A percentile compares a stretch with the other conserved stretches of the same genome.
phyloP scores from a whole-genome alignment of 2,797 vertebrate genomes.

The Leucoraja ocellata region DNA sequence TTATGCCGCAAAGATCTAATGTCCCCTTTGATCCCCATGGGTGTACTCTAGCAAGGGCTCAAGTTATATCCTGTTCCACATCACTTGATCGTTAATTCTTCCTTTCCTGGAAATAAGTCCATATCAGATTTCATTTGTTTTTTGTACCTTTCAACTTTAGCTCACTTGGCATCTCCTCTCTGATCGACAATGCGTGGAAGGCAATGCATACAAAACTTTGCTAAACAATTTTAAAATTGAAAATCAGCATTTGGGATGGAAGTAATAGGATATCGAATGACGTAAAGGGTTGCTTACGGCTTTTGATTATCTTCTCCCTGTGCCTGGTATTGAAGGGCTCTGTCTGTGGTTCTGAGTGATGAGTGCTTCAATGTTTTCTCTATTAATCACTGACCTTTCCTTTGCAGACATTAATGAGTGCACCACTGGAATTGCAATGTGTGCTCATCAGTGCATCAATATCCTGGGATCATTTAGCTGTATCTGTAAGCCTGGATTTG shows the following conservation, averaged over 20 bases:
- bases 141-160: slow-evolving; percentile 5
- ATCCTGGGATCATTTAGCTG: slow-evolving; percentile 69
- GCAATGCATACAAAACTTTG: not conserved
- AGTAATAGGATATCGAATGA: not conserved
- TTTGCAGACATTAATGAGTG: slow-evolving; percentile 70
- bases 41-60: not conserved
- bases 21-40: not conserved
- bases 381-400: slow-evolving; percentile 38
- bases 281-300: not conserved
- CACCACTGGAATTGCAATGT: slow-evolving; percentile 53
- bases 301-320: not conserved
- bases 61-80: not conserved
- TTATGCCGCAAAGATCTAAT: not conserved
- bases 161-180: not conserved
- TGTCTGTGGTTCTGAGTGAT: not conserved
- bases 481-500: slow-evolving; percentile 69
- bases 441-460: slow-evolving; percentile 73
- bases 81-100: not conserved
- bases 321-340: not conserved
- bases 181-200: not conserved
- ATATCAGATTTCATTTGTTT: not conserved
- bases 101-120: not conserved
- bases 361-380: not conserved
- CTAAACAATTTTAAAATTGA: not conserved
- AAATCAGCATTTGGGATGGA: not conserved